phyloP scores from a whole-genome alignment of 2,888 invertebrate genomes.

The Lapara coniferarum region DNA sequence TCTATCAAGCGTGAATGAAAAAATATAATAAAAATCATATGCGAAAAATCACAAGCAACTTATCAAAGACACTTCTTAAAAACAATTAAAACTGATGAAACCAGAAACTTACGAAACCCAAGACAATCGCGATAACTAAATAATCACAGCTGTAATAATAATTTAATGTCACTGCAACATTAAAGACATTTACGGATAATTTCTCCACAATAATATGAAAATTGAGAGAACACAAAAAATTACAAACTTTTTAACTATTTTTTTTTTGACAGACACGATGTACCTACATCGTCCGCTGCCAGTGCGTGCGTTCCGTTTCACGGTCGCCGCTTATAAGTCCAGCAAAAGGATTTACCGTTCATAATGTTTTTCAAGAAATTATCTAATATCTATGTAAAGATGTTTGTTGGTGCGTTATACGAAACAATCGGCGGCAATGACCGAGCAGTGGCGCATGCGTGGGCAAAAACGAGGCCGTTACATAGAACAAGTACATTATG shows the following conservation, averaged over 20 bases:
- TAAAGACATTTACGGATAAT: conserved; percentile 48
- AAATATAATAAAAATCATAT: conserved; percentile 2
- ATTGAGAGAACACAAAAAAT: conserved; percentile 66
- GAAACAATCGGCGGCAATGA: conserved; percentile 65
- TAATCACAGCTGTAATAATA: background rate
- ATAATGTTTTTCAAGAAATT: conserved; percentile 26
- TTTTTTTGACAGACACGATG: conserved; percentile 50
- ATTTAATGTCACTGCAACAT: conserved; percentile 24
- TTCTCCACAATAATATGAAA: conserved; percentile 43
- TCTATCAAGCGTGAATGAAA: background rate
- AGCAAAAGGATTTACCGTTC: conserved; percentile 2
- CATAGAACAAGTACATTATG: conserved; percentile 57
- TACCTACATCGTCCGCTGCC: conserved; percentile 57
- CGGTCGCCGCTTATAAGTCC: conserved; percentile 50
- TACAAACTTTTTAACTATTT: conserved; percentile 64
- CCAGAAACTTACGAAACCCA: background rate
- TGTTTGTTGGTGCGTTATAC: conserved; percentile 42
- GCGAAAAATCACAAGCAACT: conserved; percentile 1
- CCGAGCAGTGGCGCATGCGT: conserved; percentile 63
- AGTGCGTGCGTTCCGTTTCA: conserved; percentile 75
- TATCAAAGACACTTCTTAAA: background rate
- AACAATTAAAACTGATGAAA: background rate
- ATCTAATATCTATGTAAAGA: conserved; percentile 33
- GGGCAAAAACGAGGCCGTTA: conserved; percentile 69
- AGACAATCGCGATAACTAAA: background rate